phyloP scores from a whole-genome alignment of 2,888 invertebrate species.

The Eupithecia centaureata region DNA sequence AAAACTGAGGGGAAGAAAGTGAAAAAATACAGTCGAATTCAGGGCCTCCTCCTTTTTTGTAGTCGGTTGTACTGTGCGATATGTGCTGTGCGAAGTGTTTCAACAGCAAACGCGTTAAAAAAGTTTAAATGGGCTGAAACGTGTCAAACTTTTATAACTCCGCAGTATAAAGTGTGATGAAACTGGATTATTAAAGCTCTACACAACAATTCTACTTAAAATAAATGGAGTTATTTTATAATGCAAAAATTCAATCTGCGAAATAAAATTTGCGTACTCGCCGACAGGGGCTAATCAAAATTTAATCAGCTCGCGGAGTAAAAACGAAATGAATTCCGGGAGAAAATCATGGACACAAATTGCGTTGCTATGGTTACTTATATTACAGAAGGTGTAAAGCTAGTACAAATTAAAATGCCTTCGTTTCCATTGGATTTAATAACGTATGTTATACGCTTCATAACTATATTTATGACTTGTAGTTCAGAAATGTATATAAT shows the following conservation, averaged over 20 bases:
- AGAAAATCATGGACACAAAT: constrained; percentile 35
- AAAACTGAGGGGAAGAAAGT: no score
- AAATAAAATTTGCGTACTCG: constrained; percentile 26
- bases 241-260: constrained; percentile 31
- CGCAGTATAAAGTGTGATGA: not conserved
- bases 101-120: not conserved
- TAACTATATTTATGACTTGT: no score
- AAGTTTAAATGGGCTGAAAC: not conserved
- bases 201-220: constrained; percentile 2
- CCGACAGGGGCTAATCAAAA: constrained; percentile 39
- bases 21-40: no score
- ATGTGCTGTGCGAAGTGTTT: not conserved
- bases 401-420: not conserved
- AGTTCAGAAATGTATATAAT: no score
- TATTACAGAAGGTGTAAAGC: constrained; percentile 16
- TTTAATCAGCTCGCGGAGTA: constrained; percentile 44
- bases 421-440: not conserved
- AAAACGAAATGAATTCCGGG: constrained; percentile 44
- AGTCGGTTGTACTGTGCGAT: no score
- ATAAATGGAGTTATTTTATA: constrained; percentile 23
- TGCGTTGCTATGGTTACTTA: constrained; percentile 31
- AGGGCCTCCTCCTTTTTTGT: no score
- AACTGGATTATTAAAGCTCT: not conserved
- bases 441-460: no score
- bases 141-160: not conserved